Evolutionary conservation across 2,797 vertebrate genomes (phyloP), one percentile per base, ranked within the genome.

Genomic region (Chloroceryle inda): DNA sequence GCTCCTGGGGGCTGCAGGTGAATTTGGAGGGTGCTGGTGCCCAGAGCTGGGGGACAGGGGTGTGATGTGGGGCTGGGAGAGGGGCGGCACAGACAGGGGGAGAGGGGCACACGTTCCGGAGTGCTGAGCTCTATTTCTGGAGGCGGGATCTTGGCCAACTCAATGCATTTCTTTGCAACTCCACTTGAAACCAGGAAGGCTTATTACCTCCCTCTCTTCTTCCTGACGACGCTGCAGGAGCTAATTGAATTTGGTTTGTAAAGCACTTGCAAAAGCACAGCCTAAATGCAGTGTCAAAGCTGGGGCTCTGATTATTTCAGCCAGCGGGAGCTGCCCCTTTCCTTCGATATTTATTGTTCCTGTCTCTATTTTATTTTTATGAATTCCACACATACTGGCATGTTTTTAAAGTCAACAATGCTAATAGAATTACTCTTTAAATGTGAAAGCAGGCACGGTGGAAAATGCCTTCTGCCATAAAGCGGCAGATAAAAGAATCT

Each of bases 201-300:
- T 94, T 90, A 90, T 92, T 96, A 88, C 92, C 77, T 88, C 94
- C 92, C 71, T 91, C 95, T 68, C 88, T 67, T 79, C 92, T 93
- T 95, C 94, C 95, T 91, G 93, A 81, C 23, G n/a, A 93, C 78
- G 4, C 96, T 73, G 90, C 91, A 58, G 95, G 95, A 89, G 53
- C 89, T 97, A 96, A 97, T 96, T 96, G 94, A 96, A 94, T 96
- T 89, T 95, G 94, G 94, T 96, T 96, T 93, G 94, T 94, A 96
- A 96, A 97, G 94, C 92, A 92, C 86, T 96, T 88, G 89, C 92
- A 97, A 96, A 97, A 96, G 94, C 96, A 91, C 92, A 95, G 94
- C 86, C 94, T 91, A 96, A 96, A 94, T 50, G 92, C 27, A 33
- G 94, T 92, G 94, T 94, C 86, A 89, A 77, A 97, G 94, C 93